Conservation (phyloP, 2,113 vertebrate genomes). For the Narcine bancroftii region DNA sequence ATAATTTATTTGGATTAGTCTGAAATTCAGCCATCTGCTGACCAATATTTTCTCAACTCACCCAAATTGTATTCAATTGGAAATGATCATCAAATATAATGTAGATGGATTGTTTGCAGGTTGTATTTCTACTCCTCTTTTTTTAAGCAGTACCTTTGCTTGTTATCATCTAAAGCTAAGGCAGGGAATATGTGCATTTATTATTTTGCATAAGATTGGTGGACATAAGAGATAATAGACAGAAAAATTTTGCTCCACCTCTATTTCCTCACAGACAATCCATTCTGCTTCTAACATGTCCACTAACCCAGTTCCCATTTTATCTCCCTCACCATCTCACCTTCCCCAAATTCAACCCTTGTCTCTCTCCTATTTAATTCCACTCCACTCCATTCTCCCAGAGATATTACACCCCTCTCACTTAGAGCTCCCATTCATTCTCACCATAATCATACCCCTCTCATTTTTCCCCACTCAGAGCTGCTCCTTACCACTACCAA, state of each 20-base stretch:
- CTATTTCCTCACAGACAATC: not conserved
- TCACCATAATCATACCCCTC: not conserved
- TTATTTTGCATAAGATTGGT: not conserved
- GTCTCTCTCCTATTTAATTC: too few relatives aligned
- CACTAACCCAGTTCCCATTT: not conserved
- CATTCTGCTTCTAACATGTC: not conserved
- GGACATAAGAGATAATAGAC: not conserved
- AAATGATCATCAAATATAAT: not conserved
- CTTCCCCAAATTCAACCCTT: not conserved
- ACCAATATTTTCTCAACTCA: not conserved
- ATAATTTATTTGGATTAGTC: not conserved
- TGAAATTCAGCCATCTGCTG: not conserved
- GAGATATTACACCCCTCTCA: not conserved
- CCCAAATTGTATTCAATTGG: not conserved
- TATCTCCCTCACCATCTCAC: not conserved
- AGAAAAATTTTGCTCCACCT: not conserved
- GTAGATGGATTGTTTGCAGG: not conserved
- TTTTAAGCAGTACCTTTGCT: not conserved
- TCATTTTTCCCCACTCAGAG: not conserved
- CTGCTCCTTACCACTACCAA: too few relatives aligned
- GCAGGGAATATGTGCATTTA: not conserved
- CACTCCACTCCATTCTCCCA: not conserved
- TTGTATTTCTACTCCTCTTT: not conserved
- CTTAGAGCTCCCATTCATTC: too few relatives aligned
- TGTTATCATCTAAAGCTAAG: not conserved